Evolutionary conservation across 2,888 invertebrate genomes (phyloP).

Genomic region (Gortyna flavago): DNA sequence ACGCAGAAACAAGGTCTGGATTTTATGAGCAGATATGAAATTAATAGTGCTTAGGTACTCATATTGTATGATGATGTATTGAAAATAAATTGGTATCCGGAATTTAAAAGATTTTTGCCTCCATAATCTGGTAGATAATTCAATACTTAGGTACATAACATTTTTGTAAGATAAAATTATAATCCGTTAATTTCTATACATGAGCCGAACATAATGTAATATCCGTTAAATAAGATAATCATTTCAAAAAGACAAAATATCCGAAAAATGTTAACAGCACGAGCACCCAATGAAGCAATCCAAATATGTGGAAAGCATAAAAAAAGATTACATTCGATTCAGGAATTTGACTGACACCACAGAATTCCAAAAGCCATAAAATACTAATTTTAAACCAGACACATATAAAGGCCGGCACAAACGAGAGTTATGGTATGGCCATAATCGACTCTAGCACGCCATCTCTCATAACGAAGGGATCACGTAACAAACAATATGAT

Average conservation of each 20-base stretch:
- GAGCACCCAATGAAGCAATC: constrained; percentile 26
- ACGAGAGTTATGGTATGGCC: constrained; percentile 72
- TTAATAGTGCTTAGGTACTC: constrained; percentile 46
- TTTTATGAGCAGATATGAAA: constrained; percentile 56
- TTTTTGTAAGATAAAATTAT: not conserved
- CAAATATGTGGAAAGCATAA: constrained; percentile 47
- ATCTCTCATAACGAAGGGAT: constrained; percentile 72
- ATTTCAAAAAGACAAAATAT: not conserved
- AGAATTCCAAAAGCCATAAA: constrained; percentile 69
- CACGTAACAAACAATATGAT: constrained; percentile 65
- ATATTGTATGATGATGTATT: constrained; percentile 43
- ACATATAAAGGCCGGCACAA: constrained; percentile 72
- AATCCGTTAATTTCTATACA: not conserved
- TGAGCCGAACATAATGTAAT: not conserved
- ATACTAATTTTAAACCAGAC: constrained; percentile 75
- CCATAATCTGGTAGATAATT: not conserved
- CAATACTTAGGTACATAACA: not conserved
- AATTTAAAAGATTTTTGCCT: not conserved
- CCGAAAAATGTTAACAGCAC: not conserved
- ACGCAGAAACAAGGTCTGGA: constrained; percentile 50
- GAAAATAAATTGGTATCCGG: constrained; percentile 29
- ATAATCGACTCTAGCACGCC: constrained; percentile 75
- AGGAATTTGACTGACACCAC: constrained; percentile 66
- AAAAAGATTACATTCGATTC: constrained; percentile 55
- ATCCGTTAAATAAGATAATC: not conserved